phyloP scores from a whole-genome alignment of 2,888 invertebrate genomes.

The Anagyrus pseudococci region DNA sequence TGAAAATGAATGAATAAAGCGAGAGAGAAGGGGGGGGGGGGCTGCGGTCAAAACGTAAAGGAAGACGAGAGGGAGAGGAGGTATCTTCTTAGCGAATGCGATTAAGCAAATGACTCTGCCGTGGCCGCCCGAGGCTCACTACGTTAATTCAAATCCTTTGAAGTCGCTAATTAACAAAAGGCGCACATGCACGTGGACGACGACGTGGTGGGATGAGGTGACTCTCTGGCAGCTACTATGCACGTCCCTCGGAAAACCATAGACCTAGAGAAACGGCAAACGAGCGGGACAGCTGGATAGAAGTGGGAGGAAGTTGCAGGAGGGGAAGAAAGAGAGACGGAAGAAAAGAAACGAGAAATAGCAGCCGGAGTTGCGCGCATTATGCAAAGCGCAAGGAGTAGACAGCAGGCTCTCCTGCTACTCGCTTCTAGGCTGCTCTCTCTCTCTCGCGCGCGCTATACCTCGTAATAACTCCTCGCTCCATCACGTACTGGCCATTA shows the following conservation, averaged over 20 bases:
- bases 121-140: not conserved
- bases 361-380: slow-evolving; percentile 47
- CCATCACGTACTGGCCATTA: slow-evolving; percentile 43
- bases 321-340: not conserved
- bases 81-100: no score
- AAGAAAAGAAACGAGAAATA: not conserved
- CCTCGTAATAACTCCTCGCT: slow-evolving; percentile 38
- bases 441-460: no score
- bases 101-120: no score
- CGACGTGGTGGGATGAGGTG: no score
- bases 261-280: no score
- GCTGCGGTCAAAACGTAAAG: no score
- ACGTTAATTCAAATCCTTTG: not conserved
- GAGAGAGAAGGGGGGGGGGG: no score
- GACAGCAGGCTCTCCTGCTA: slow-evolving; percentile 11
- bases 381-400: slow-evolving; percentile 48
- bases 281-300: not conserved
- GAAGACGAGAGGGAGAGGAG: no score
- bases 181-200: no score
- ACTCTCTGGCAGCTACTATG: not conserved
- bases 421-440: slow-evolving; percentile 33
- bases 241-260: not conserved
- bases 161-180: slow-evolving; percentile 18
- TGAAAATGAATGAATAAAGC: no score
- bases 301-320: not conserved